Conservation (phyloP, 2,113 vertebrate species). For the Lutjanus erythropterus region DNA sequence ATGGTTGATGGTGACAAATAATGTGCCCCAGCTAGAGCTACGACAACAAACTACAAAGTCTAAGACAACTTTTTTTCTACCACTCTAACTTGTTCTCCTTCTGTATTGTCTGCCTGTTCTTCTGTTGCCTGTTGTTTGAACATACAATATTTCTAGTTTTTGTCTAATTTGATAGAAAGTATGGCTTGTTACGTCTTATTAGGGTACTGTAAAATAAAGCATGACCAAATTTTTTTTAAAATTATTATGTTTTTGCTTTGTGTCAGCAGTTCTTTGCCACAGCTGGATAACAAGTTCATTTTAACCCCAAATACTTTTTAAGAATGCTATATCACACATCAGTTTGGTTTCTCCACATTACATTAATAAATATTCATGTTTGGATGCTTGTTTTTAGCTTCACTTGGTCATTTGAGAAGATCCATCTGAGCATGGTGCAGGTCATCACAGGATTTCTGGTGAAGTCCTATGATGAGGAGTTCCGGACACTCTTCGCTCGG, state of each 20-base stretch:
- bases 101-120: too few species aligned
- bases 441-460: constrained; percentile 95
- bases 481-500: constrained; percentile 93
- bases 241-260: neutral
- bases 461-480: constrained; percentile 96
- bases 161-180: too few species aligned
- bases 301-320: neutral
- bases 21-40: too few species aligned
- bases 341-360: neutral
- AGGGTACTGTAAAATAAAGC: too few species aligned
- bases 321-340: neutral
- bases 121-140: too few species aligned
- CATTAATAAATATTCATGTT: constrained; percentile 8
- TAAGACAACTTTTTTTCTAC: too few species aligned
- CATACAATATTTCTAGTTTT: too few species aligned
- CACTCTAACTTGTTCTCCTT: too few species aligned
- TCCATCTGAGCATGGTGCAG: constrained; percentile 97
- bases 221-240: too few species aligned
- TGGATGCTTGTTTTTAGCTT: constrained; percentile 85
- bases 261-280: neutral
- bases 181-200: too few species aligned
- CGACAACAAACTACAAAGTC: too few species aligned
- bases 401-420: constrained; percentile 97
- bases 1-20: too few species aligned
- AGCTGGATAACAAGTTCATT: neutral